Base-by-base conservation (phyloP, 1,140 invertebrate species). In the Aphaenogaster ashmeadi region DNA sequence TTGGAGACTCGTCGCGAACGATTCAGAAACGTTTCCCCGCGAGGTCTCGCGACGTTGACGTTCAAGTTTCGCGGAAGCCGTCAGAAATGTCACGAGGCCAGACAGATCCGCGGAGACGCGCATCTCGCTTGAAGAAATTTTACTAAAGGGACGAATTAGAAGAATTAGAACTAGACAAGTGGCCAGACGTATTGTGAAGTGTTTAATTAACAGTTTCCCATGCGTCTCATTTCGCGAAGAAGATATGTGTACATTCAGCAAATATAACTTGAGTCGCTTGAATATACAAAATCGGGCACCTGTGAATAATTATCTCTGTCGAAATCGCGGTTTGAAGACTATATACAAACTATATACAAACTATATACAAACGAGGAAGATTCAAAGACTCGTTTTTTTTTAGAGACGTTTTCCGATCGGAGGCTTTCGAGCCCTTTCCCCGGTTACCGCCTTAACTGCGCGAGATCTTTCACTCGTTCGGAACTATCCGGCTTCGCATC, bases 31-130 rank as follows among this genome's bases (percentile, higher is more conserved):
- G 50, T 5, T 74, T 75, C 13, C 3, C 0, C 11, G 44, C 27
- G 13, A 47, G 9, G 0, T 54, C 36, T 52, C 18, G 44, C 41
- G n/a, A 58, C 15, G 38, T 72, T 67, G 52, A 44, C 66, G 38
- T 67, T 41, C 11, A 80, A 67, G 47, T 71, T 72, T 83, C 52
- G 11, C 21, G 36, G 4, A 21, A n/a, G 8, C 15, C 67, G 21
- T 58, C 38, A 41, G 36, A 84, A 62, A 50, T 62, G 64, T 81
- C 41, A 75, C 27, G n/a, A 27, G 15, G 38, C 2, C 9, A 58
- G 15, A 44, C n/a, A n/a, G 60, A 54, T 3, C 7, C 11, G 8
- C 27, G 2, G 0, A 78, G 38, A 54, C 1, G 4, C 18, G 8
- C 11, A 15, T 67, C 44, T 13, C 44, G 27, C n/a, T 38, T 21